These are phyloP conservation scores for Acanthaster planci DNA, from an alignment of 35 echinoderm and acorn worm species.

Conservation along the genomic window DNA sequence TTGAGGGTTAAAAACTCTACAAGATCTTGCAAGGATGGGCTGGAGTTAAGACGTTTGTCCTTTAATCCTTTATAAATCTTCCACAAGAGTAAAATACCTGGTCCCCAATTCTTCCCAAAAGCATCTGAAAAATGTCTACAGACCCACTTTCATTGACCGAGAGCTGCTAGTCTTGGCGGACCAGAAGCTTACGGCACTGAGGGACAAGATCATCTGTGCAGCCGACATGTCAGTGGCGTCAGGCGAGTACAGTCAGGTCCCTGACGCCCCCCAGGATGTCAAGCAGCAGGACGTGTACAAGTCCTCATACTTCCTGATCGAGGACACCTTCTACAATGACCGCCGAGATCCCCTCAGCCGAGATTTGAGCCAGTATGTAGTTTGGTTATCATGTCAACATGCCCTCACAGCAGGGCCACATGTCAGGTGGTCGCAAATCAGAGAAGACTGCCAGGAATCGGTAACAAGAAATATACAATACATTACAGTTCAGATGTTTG, in stretches of 20 bases:
- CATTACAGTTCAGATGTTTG: no score
- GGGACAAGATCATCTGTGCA: conserved; percentile 72
- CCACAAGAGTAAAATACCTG: not conserved
- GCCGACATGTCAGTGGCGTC: conserved; percentile 59
- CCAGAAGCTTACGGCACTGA: conserved; percentile 45
- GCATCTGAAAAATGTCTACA: not conserved
- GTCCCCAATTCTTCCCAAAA: not conserved
- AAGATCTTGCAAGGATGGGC: no score
- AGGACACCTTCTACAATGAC: conserved; percentile 82
- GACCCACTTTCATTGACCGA: conserved; percentile 37
- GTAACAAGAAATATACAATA: no score
- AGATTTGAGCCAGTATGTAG: conserved; percentile 78
- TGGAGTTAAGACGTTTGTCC: no score
- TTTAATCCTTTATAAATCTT: not conserved
- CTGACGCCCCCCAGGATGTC: conserved; percentile 40
- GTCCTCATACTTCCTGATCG: conserved; percentile 90
- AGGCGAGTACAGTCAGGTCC: conserved; percentile 69
- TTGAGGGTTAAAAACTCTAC: no score
- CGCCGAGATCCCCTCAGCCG: conserved; percentile 50
- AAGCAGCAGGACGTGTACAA: conserved; percentile 68
- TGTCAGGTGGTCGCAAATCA: no score
- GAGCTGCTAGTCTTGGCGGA: conserved; percentile 71
- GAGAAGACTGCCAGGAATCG: no score
- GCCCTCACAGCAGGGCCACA: no score
- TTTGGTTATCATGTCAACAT: no score